Base-by-base conservation (phyloP, 2,888 invertebrate species). In the Epinotia bilunana region DNA sequence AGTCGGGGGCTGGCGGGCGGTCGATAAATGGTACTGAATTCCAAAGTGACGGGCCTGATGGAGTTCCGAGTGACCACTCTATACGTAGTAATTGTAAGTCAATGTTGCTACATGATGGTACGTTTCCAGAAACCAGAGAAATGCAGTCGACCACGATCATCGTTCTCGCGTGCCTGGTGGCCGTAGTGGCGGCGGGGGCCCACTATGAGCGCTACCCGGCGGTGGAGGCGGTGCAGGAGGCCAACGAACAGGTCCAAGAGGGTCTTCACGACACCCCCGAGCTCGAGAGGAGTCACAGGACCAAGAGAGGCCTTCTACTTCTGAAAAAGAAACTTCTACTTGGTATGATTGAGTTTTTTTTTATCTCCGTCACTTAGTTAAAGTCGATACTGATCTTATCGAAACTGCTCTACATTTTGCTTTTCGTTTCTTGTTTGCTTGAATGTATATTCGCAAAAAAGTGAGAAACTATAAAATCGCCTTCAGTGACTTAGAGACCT, bases 251-350 rank as follows among this genome's bases (percentile, higher is more conserved):
- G n/a, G 80, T 83, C 23, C 86, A 88, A 67, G 89, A 90, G 73
- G 80, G 86, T 1, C 77, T 82, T 60, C 83, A 86, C 76, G 87
- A 88, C 76, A 85, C 86, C 23, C 89, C 91, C 0, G 86, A 82
- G 43, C 88, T 89, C 73, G 91, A 91, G 72, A 86, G 88, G 78
- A 91, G 90, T 79, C 86, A 87, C 9, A 88, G 94, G 80, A 87
- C 87, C 71, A 94, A 94, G 83, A 88, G 94, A 86, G 88, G 91
- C 71, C 82, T 93, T 71, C 82, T 93, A 43, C 82, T 93, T 57
- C 80, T 94, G 55, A 93, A 94, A 82, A 94, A 94, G 83, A 94
- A 94, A 81, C 83, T 94, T 74, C 84, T 93, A 77, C 89, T 93
- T 80, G 93, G 93, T 94, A 84, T 84, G 79, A 46, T 46, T n/a